Base-by-base conservation (phyloP, 2,888 invertebrate species). In the Stenodema calcarata region DNA sequence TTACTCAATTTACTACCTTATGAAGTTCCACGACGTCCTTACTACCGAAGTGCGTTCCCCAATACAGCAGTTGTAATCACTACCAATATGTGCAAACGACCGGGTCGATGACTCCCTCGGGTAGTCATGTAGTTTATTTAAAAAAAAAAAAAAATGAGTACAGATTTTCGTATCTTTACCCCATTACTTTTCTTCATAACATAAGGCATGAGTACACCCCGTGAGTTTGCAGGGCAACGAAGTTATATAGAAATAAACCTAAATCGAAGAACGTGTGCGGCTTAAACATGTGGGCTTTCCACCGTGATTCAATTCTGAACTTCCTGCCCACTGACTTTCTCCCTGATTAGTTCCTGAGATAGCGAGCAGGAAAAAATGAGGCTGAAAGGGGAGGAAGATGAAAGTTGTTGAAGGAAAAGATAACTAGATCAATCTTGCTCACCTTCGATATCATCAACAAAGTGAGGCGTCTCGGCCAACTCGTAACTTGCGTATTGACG, bases 381-480 rank as follows among this genome's bases (percentile, higher is more conserved):
- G 78, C 12, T 42, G 11, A 27, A 44, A 42, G 44, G 35, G 12
- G 12, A 23, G 9, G 54, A 54, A 27, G 80, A 30, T 80, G 30
- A 54, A 80, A 80, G 47, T 80, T 80, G 54, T 6, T 16, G 54
- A 80, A 80, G 78, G 44, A 44, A 78, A 54, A 50, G 30, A 54
- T 80, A 54, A 80, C 50, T 50, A 80, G 80, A 80, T 80, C 80
- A 80, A 80, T 80, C 80, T 80, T 80, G 80, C 80, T 80, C 80
- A 80, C 80, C 80, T 80, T 54, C 80, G 35, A 80, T 54, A 80
- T 54, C 80, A 78, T 80, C 80, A 47, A 50, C 80, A 54, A 80
- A 80, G 80, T 80, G 80, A 42, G 80, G 80, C 54, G 80, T 80
- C 50, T 14, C 30, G 50, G 54, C 80, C n/a, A 80, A 47, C 47